Percentiles rank a stretch among this genome's conserved stretches.
These are phyloP conservation scores for Nerophis ophidion DNA, from an alignment of 2,113 vertebrate species.

Conservation along the genomic window DNA sequence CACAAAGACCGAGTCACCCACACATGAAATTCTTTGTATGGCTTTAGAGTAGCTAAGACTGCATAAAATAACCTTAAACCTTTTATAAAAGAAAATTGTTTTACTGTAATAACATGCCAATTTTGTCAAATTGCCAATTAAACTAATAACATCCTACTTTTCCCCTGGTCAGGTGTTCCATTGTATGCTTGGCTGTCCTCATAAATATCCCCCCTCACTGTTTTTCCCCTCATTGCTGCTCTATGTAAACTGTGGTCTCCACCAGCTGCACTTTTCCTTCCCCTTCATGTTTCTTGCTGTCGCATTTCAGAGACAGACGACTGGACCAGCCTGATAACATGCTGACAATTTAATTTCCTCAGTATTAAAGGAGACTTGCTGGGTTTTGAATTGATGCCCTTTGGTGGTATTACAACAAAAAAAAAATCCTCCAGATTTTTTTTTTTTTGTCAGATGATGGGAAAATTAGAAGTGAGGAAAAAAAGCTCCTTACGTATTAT, in stretches of 20 bases:
- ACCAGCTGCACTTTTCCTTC: slow-evolving; percentile 42
- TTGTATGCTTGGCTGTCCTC: slow-evolving; percentile 59
- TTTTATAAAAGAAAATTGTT: too few species aligned
- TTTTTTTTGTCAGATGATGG: slow-evolving; percentile 29
- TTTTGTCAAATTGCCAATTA: neutral
- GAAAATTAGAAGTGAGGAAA: slow-evolving; percentile 8
- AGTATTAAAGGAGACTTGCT: slow-evolving; percentile 66
- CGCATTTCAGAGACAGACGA: slow-evolving; percentile 61
- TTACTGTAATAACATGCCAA: too few species aligned
- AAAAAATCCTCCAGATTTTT: slow-evolving; percentile 11
- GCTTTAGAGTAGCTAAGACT: too few species aligned
- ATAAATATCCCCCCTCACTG: neutral
- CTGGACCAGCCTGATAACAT: slow-evolving; percentile 68
- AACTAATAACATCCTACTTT: neutral
- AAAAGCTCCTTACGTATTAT: slow-evolving; percentile 34
- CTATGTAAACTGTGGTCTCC: slow-evolving; percentile 46
- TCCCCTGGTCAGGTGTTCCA: slow-evolving; percentile 44
- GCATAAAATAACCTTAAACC: too few species aligned
- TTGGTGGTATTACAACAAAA: slow-evolving; percentile 51
- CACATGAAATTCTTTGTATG: too few species aligned
- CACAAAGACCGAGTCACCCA: too few species aligned
- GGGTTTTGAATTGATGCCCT: slow-evolving; percentile 63
- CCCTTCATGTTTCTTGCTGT: slow-evolving; percentile 28
- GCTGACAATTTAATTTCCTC: slow-evolving; percentile 64
- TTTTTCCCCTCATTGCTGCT: slow-evolving; percentile 8